Percentiles rank a stretch among this genome's conserved stretches.
These are phyloP conservation scores for Entomobrya proxima DNA, from an alignment of 2,888 invertebrate species.

Conservation along the genomic window DNA sequence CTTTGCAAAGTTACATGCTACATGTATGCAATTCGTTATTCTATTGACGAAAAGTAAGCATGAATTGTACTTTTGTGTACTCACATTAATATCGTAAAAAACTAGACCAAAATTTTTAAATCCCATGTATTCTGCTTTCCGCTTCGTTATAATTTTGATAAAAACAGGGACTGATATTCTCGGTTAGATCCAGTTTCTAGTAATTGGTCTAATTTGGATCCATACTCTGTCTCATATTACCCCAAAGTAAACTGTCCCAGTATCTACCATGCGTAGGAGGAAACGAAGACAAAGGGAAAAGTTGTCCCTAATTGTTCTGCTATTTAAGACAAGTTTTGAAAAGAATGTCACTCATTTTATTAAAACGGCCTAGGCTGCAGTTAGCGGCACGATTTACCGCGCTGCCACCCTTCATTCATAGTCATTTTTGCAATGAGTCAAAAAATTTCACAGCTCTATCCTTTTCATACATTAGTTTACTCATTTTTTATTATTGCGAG, in stretches of 20 bases:
- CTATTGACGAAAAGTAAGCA: no score
- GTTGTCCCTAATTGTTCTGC: neutral
- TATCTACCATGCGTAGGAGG: neutral
- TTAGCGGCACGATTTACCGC: neutral
- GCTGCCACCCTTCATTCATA: neutral
- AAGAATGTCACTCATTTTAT: neutral
- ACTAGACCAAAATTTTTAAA: no score
- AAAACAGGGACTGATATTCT: no score
- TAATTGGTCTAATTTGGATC: neutral
- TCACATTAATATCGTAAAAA: no score
- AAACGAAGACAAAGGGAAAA: neutral
- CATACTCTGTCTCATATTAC: neutral
- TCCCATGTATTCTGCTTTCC: no score
- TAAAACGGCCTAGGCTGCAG: neutral
- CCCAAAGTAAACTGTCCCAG: neutral
- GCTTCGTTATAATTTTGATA: no score
- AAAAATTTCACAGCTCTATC: neutral
- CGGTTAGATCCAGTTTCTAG: neutral
- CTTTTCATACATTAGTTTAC: neutral
- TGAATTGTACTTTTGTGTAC: no score
- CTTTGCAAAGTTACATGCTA: no score
- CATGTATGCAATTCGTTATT: no score
- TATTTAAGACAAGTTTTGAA: neutral
- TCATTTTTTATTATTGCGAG: no score
- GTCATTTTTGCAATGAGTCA: neutral